Evolutionary conservation across 1,140 invertebrate genomes (phyloP).

Genomic region (Hetaerina americana): DNA sequence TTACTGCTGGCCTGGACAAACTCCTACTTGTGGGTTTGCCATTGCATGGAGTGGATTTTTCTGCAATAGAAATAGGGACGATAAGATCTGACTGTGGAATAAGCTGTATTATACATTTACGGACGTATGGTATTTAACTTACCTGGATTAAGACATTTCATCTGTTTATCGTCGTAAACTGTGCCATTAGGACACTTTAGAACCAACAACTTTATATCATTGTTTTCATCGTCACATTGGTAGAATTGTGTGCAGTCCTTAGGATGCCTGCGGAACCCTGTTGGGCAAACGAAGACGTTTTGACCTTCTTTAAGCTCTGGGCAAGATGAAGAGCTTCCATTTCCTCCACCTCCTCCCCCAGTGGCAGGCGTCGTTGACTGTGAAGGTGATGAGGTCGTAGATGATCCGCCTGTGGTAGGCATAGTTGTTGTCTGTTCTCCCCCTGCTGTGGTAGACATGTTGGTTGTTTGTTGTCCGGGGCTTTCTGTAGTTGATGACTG

Average conservation of each 20-base stretch:
- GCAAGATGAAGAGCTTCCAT: conserved; percentile 8
- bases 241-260: conserved; percentile 74
- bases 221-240: conserved; percentile 53
- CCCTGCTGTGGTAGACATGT: conserved; percentile 20
- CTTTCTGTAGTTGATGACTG: neutral
- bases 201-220: conserved; percentile 55
- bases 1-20: too few species aligned
- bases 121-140: conserved; percentile 8
- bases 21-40: too few species aligned
- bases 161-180: conserved; percentile 55
- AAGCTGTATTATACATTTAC: neutral
- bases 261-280: conserved; percentile 66
- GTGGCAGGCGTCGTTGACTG: neutral
- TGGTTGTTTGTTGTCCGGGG: neutral
- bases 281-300: conserved; percentile 56
- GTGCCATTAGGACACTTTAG: conserved; percentile 62
- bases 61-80: too few species aligned
- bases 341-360: neutral
- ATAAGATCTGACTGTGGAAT: too few species aligned
- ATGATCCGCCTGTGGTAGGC: conserved; percentile 11
- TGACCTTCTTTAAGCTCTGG: conserved; percentile 36
- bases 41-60: too few species aligned
- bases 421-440: conserved; percentile 20
- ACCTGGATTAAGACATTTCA: conserved; percentile 46
- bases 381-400: conserved; percentile 8